These are phyloP conservation scores for Protosalanx chinensis DNA, from an alignment of 2,797 vertebrate species.

Conservation along the genomic window DNA sequence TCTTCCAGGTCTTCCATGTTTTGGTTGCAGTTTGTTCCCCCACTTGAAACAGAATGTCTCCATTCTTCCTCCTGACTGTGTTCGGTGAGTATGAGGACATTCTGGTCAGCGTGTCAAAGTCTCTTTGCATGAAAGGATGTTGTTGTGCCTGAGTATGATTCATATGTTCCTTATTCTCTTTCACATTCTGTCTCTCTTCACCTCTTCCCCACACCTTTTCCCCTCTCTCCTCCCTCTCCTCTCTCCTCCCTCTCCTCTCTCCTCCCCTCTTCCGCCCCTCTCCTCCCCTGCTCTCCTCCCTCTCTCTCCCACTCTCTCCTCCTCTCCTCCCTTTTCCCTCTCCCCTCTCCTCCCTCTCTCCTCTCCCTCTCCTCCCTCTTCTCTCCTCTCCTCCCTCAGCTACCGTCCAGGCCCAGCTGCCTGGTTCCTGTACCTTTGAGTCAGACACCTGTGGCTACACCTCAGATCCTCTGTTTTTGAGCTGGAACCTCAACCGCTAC, in stretches of 20 bases:
- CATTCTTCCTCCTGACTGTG: conserved; percentile 53
- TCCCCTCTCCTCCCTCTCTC: neutral
- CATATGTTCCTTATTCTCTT: conserved; percentile 52
- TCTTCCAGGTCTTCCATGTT: neutral
- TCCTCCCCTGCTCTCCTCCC: accelerated
- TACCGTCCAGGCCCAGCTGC: conserved; percentile 64
- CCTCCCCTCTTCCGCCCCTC: neutral
- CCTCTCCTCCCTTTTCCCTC: neutral
- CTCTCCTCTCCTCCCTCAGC: conserved; percentile 40
- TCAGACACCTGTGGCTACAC: conserved; percentile 82
- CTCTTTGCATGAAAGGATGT: conserved; percentile 39
- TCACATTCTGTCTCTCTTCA: neutral
- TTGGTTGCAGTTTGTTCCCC: neutral
- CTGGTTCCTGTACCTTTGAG: conserved; percentile 89
- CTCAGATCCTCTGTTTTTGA: conserved; percentile 72
- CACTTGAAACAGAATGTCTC: conserved; percentile 46
- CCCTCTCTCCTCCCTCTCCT: neutral
- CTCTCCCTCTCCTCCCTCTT: conserved; percentile 7
- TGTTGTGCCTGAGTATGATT: conserved; percentile 57
- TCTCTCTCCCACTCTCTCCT: neutral
- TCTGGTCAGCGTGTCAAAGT: conserved; percentile 12
- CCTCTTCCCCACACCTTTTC: too few relatives aligned
- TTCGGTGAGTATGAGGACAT: conserved; percentile 57
- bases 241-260: neutral
- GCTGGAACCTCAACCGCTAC: conserved; percentile 83